Evolutionary conservation across 2,888 invertebrate genomes (phyloP), one percentile per base, ranked within the genome.

Genomic region (Rhorus exstirpatorius): DNA sequence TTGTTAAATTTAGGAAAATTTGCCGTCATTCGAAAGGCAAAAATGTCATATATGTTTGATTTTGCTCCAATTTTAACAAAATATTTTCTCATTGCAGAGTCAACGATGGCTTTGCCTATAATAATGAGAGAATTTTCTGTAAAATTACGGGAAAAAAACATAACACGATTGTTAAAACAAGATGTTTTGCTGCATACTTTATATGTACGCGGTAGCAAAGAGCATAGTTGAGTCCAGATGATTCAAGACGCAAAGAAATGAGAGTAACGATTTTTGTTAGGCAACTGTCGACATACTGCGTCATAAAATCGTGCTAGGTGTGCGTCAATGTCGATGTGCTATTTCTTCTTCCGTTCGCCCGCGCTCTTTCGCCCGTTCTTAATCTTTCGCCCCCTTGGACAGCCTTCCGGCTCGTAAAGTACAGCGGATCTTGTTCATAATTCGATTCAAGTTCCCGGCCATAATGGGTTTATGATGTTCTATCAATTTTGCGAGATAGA

Each of bases 391-490:
- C 71, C 79, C 82, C 72, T 84, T 83, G 49, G 70, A 49, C 72
- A 35, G 31, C 65, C 35, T 17, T 51, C 26, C 68, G 41, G 77
- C 86, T 84, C 81, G 85, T 85, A 85, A 85, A 85, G 77, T 82
- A 71, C 84, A 83, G 72, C 81, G 85, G 77, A 84, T 84, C 85
- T 83, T 81, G 86, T 85, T 87, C 84, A 87, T 88, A 87, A 88
- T 88, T 88, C 86, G 86, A 86, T 88, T 86, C 86, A 79, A 44
- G 80, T 78, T 84, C 65, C 82, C 76, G 60, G 65, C 85, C 72
- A 81, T 88, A 88, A 88, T 88, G 87, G 88, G 86, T 88, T 88
- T 87, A 88, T 85, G 85, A 87, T 87, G 86, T 87, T 87, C 84
- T 84, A 88, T 88, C 87, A 88, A 87, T 88, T 87, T 86, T 80